Base-by-base conservation (phyloP, 2,797 vertebrate genomes). In the Ateles fusciceps region DNA sequence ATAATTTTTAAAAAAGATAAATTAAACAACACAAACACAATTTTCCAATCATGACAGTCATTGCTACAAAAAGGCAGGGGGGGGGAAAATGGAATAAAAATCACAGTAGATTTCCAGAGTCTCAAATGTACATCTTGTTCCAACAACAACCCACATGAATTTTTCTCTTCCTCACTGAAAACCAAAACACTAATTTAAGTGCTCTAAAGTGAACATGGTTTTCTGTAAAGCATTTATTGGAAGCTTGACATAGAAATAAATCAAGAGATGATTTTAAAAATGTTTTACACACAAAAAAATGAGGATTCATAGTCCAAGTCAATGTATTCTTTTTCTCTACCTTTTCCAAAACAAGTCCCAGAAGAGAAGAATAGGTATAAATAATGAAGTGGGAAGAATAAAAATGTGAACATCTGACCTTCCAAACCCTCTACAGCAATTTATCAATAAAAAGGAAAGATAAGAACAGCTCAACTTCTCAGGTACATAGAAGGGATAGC, bases 121-220 rank as follows among this genome's bases (percentile, higher is more conserved):
- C 72, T 89, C 90, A 97, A 86, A 94, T 64, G 61, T 33, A 97
- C 39, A 30, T 89, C 80, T 91, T 96, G 87, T 97, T 97, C 93
- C 80, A 97, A 75, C 39, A 95, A 94, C 24, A 97, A 91, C 59
- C 85, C 92, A 96, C 94, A 96, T 85, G 50, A 92, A 98, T 84
- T 95, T 94, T 85, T 5, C 42, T 74, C 81, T 96, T 97, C 61
- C 46, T 75, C 39, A 91, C 85, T 80, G 80, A 93, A 97, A 95
- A 95, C 81, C 78, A 95, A 92, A 97, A 92, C 83, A 94, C 88
- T 95, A 95, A 96, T 95, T 96, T 97, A 92, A 97, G 90, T 92
- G 46, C 79, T 97, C 97, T 94, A 95, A 83, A 97, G 78, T 50
- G 72, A 93, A 59, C 15, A 55, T 96, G 42, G 36, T 84, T 96